These are phyloP conservation scores for Threskiornis aethiopicus DNA, from an alignment of 2,797 vertebrate genomes.

Conservation along the genomic window DNA sequence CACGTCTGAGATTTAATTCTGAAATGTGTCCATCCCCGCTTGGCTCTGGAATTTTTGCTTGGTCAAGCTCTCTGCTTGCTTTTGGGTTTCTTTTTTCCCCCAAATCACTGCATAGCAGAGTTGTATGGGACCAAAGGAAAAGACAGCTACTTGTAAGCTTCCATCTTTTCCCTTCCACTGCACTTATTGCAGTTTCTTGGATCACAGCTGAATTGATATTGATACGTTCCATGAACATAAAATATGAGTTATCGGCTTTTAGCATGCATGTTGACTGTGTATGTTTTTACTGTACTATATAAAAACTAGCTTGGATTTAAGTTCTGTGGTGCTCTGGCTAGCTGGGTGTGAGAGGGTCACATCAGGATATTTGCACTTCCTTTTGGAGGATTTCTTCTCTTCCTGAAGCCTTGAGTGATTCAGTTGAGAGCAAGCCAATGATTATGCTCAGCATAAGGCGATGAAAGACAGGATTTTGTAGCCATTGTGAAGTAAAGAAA, in stretches of 20 bases:
- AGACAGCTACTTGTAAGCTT: background rate
- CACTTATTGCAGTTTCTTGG: background rate
- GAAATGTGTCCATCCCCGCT: background rate
- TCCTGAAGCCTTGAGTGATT: background rate
- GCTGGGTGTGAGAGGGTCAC: background rate
- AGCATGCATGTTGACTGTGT: background rate
- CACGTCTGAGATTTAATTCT: background rate
- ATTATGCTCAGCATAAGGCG: background rate
- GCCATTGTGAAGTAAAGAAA: background rate
- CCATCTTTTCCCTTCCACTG: background rate
- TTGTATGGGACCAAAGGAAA: background rate
- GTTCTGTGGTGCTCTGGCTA: background rate
- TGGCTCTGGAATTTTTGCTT: background rate
- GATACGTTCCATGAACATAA: background rate
- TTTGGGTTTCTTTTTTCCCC: accelerated
- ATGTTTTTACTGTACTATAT: background rate
- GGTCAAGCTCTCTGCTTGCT: background rate
- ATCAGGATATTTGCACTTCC: background rate
- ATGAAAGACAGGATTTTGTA: background rate
- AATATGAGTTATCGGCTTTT: background rate
- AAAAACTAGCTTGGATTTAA: background rate
- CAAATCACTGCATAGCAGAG: background rate
- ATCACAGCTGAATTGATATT: background rate
- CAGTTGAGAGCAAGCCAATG: background rate
- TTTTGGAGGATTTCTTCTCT: background rate